Conservation (phyloP, 2,888 invertebrate genomes). For the Camptogramma bilineatum region DNA sequence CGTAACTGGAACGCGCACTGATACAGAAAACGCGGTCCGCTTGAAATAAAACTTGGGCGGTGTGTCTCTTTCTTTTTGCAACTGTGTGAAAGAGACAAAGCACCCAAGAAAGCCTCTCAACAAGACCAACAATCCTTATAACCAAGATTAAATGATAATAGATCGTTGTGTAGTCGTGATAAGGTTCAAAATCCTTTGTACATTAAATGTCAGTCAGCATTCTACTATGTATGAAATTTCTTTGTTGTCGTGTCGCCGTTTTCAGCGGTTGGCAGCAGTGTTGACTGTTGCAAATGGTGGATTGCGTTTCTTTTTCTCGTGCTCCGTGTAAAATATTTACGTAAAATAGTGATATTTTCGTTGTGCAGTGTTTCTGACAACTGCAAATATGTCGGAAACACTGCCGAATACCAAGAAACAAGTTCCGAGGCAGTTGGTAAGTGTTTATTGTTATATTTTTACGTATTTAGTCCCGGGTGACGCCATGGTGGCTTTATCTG, state of each 20-base stretch:
- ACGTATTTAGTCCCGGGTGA: slow-evolving; percentile 85
- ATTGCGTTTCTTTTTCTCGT: slow-evolving; percentile 85
- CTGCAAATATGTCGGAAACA: slow-evolving; percentile 85
- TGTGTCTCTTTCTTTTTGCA: too few species aligned
- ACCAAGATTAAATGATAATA: too few species aligned
- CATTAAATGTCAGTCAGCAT: too few species aligned
- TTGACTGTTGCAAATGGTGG: slow-evolving; percentile 84
- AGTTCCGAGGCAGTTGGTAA: slow-evolving; percentile 87
- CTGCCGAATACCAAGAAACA: slow-evolving; percentile 86
- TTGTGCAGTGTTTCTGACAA: slow-evolving; percentile 84
- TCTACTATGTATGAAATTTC: too few species aligned
- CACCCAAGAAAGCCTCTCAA: too few species aligned
- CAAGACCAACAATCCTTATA: too few species aligned
- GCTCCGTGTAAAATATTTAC: slow-evolving; percentile 86
- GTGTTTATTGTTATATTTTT: slow-evolving; percentile 83
- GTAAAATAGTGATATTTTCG: slow-evolving; percentile 84
- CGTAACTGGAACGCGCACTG: too few species aligned
- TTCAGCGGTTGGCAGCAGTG: slow-evolving; percentile 81
- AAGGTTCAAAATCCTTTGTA: too few species aligned
- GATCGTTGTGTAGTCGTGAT: too few species aligned
- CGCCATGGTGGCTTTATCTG: slow-evolving; percentile 88
- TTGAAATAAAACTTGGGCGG: too few species aligned
- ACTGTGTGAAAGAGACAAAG: too few species aligned
- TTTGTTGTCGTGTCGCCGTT: slow-evolving; percentile 34
- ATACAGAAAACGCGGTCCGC: too few species aligned